A percentile compares a stretch with the other conserved stretches of the same genome.
phyloP scores from a whole-genome alignment of 2,888 invertebrate species.

The Cryptosula pallasiana region DNA sequence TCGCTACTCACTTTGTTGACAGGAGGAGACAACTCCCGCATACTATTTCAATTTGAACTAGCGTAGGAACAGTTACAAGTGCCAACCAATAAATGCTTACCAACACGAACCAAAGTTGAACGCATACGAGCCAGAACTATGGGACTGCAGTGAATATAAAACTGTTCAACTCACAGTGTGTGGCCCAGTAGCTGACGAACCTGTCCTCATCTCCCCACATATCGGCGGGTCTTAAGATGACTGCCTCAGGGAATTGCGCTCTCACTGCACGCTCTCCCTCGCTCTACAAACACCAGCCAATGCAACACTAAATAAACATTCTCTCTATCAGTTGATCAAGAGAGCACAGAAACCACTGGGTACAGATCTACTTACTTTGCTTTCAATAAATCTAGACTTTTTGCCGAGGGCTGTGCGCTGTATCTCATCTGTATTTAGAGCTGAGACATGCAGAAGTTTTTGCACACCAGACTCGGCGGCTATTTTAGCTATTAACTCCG shows the following conservation, averaged over 20 bases:
- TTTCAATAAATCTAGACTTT: conserved; percentile 57
- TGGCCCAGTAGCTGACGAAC: conserved; percentile 60
- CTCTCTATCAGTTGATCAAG: too few relatives aligned
- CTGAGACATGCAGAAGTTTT: conserved; percentile 83
- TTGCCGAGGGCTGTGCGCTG: conserved; percentile 62
- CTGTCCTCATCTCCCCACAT: conserved; percentile 86
- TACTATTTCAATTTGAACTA: too few relatives aligned
- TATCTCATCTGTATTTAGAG: conserved; percentile 74
- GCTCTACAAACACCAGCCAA: too few relatives aligned
- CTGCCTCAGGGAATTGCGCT: conserved; percentile 91
- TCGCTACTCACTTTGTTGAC: too few relatives aligned
- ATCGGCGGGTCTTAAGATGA: conserved; percentile 85
- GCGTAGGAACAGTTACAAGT: too few relatives aligned
- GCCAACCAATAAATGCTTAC: too few relatives aligned
- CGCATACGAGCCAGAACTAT: too few relatives aligned
- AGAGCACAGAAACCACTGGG: too few relatives aligned
- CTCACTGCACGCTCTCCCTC: conserved; percentile 82
- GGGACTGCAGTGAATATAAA: too few relatives aligned
- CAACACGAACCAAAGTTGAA: too few relatives aligned
- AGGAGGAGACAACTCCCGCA: too few relatives aligned
- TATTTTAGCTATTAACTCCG: conserved; percentile 73
- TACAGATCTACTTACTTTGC: conserved; percentile 38
- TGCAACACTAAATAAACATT: too few relatives aligned
- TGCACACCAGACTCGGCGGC: conserved; percentile 76
- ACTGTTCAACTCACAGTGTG: conserved; percentile 40